Base-by-base conservation (phyloP, 2,113 vertebrate species). In the Cinclus mexicanus region DNA sequence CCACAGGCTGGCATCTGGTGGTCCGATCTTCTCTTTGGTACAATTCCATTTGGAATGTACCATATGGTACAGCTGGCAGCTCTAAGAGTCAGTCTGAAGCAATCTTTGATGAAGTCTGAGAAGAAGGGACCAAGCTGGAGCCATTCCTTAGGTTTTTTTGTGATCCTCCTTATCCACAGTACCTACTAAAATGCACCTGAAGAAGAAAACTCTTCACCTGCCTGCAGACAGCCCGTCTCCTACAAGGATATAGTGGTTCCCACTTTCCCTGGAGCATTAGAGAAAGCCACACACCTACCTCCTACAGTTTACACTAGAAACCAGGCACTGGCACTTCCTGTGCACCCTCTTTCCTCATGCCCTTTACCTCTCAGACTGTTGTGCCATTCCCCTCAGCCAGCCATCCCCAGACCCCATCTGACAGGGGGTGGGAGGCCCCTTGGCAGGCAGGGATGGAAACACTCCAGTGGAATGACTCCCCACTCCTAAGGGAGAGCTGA, bases 321-420 rank as follows among this genome's bases (percentile, higher is more conserved):
- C 11, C 4, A 64, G 22, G n/a, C 37, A 33, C 35, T 0, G 0
- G 0, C 24, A 28, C 14, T 31, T 53, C 37, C n/a, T 46, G 14
- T 2, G 1, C 28, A 76, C 12, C 11, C 28, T 35, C 11, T 86
- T 80, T 70, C 18, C 44, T 8, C 0, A 0, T 71, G 24, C 21
- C 26, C 12, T 44, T 94, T 74, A 11, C 12, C 6, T 7, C 25
- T 15, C 61, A 4, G 63, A 35, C 14, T 0, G 0, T 55, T 77
- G 47, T 84, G 17, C 52, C 6, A 3, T 78, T 13, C 8, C 65
- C 68, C 44, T 12, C 5, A 31, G 8, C 11, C 10, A 10, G 31
- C 19, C 53, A 83, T 10, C 33, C 18, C 19, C 71, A 65, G 18
- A 25, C 56, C 53, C 35, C 1, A 0, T 61, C 47, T 83, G 50